Percentiles rank a stretch among this genome's conserved stretches.
phyloP scores from a whole-genome alignment of 2,888 invertebrate species.

The Rhyacophila evoluta region DNA sequence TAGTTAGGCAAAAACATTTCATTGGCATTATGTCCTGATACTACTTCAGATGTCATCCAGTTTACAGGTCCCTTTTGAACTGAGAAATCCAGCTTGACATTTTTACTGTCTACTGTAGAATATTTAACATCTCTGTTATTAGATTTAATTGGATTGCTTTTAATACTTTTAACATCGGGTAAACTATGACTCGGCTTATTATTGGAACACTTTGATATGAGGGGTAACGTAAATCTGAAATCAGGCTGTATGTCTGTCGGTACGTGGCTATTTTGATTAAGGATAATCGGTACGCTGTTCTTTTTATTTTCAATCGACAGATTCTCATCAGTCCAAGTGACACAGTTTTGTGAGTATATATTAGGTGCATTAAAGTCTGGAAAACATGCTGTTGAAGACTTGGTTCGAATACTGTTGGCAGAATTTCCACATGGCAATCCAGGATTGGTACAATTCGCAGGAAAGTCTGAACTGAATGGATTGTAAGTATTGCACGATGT shows the following conservation, averaged over 20 bases:
- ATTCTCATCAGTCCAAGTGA: conserved; percentile 47
- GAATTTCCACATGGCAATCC: conserved; percentile 35
- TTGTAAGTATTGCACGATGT: conserved; percentile 58
- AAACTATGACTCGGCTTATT: background rate
- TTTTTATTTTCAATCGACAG: conserved; percentile 35
- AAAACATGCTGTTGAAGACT: conserved; percentile 44
- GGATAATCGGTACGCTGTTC: conserved; percentile 29
- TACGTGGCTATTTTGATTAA: conserved; percentile 39
- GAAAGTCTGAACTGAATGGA: conserved; percentile 56
- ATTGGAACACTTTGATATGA: conserved; percentile 37
- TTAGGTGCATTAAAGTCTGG: conserved; percentile 48
- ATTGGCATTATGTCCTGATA: conserved; percentile 57
- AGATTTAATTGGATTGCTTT: background rate
- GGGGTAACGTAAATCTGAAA: conserved; percentile 42
- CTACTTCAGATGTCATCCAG: conserved; percentile 71
- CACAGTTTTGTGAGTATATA: conserved; percentile 49
- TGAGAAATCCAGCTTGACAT: conserved; percentile 42
- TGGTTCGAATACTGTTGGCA: conserved; percentile 34
- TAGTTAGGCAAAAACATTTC: conserved; percentile 66
- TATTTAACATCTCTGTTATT: conserved; percentile 34
- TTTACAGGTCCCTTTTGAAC: conserved; percentile 68
- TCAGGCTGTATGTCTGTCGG: conserved; percentile 43
- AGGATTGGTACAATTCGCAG: conserved; percentile 41
- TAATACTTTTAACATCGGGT: conserved; percentile 32
- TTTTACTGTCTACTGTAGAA: conserved; percentile 36